These are phyloP conservation scores for Epirrhoe alternata DNA, from an alignment of 2,888 invertebrate genomes.

Conservation along the genomic window DNA sequence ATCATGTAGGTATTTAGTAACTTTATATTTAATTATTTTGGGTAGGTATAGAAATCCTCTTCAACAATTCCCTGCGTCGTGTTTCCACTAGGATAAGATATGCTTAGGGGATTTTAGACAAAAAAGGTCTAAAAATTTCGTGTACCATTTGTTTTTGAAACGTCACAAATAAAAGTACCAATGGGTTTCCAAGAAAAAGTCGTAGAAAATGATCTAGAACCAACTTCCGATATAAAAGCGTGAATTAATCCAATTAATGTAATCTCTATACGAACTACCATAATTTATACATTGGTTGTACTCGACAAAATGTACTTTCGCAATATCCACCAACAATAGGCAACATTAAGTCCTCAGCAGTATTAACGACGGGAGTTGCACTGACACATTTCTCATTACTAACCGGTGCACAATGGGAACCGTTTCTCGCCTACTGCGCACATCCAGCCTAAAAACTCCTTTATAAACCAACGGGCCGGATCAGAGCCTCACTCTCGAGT, in stretches of 20 bases:
- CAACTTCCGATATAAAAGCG: too few relatives aligned
- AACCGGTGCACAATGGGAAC: constrained; percentile 57
- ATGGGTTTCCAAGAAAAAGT: background rate
- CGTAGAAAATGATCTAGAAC: background rate
- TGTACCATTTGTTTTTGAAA: too few relatives aligned
- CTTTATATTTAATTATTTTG: too few relatives aligned
- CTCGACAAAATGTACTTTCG: background rate
- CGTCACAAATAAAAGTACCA: too few relatives aligned
- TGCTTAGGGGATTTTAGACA: too few relatives aligned
- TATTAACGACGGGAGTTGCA: constrained; percentile 52
- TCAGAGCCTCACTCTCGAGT: too few relatives aligned
- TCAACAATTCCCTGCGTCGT: too few relatives aligned
- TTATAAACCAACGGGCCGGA: constrained; percentile 10
- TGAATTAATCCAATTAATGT: background rate
- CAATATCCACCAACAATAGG: constrained; percentile 27
- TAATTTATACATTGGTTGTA: background rate
- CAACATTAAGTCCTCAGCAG: constrained; percentile 67
- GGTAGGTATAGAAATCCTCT: too few relatives aligned
- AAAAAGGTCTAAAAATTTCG: too few relatives aligned
- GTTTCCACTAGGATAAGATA: too few relatives aligned
- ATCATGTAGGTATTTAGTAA: constrained; percentile 15
- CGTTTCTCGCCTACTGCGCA: constrained; percentile 45
- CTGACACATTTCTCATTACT: constrained; percentile 67
- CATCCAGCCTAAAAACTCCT: constrained; percentile 27
- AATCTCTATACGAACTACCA: background rate